Evolutionary conservation across 1,140 invertebrate genomes (phyloP).

Genomic region (Trichoplusia ni): DNA sequence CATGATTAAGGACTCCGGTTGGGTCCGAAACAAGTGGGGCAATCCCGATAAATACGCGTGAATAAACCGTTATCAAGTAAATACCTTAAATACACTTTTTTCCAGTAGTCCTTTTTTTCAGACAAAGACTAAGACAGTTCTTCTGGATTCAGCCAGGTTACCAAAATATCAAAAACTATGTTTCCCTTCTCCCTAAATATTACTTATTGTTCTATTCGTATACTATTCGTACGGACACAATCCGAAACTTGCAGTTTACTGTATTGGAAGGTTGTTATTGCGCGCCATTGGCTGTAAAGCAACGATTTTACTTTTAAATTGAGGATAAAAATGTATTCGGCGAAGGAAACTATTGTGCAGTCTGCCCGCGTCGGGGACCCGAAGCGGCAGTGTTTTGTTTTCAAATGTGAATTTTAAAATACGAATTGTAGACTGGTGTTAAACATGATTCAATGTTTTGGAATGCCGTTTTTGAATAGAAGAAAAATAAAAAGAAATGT

Average conservation of each 20-base stretch:
- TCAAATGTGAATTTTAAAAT: background rate
- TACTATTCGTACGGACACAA: background rate
- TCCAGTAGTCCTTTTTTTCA: too few relatives aligned
- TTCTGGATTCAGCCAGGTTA: too few relatives aligned
- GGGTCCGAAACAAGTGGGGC: too few relatives aligned
- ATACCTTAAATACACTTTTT: too few relatives aligned
- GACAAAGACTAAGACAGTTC: too few relatives aligned
- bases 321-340: conserved; percentile 6
- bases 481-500: too few relatives aligned
- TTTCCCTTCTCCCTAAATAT: too few relatives aligned
- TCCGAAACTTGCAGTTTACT: background rate
- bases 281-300: background rate
- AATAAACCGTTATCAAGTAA: too few relatives aligned
- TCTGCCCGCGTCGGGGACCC: background rate
- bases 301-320: conserved; percentile 33
- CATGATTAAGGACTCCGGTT: too few relatives aligned
- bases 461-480: background rate
- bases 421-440: background rate
- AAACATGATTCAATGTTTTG: background rate
- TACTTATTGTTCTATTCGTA: background rate
- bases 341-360: conserved; percentile 12
- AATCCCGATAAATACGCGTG: too few relatives aligned
- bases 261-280: conserved; percentile 14
- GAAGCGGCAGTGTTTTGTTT: background rate
- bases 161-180: too few relatives aligned